Evolutionary conservation across 2,113 vertebrate genomes (phyloP).

Genomic region (Columba livia): DNA sequence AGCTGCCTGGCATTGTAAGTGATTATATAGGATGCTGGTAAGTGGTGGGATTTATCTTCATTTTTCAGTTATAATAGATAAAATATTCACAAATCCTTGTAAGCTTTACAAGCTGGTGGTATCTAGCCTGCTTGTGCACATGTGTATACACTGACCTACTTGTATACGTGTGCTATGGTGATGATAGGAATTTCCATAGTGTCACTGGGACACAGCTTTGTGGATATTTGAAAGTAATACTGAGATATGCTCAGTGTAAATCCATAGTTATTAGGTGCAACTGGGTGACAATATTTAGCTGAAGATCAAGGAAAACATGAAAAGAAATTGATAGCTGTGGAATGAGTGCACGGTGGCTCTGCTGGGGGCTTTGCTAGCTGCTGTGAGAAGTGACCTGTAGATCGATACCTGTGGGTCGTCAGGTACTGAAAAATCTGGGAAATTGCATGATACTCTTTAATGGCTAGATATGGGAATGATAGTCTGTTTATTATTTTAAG

Average conservation of each 20-base stretch:
- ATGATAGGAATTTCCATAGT: not conserved
- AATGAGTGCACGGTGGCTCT: not conserved
- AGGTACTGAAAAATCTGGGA: not conserved
- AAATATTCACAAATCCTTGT: not conserved
- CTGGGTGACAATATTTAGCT: not conserved
- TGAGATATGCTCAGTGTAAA: not conserved
- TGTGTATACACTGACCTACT: not conserved
- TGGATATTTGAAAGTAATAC: not conserved
- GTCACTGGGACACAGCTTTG: fast-evolving
- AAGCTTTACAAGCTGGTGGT: not conserved
- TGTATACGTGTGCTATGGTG: not conserved
- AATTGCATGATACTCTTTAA: not conserved
- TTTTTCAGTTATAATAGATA: not conserved
- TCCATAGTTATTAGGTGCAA: not conserved
- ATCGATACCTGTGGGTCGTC: not conserved
- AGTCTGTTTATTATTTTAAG: not conserved
- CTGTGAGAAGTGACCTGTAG: not conserved
- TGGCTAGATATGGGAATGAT: not conserved
- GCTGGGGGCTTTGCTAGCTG: not conserved
- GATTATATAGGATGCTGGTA: not conserved
- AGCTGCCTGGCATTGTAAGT: not conserved
- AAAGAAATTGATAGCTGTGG: not conserved
- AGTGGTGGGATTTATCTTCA: not conserved
- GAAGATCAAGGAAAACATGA: not conserved
- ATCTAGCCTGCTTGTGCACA: not conserved